These are phyloP conservation scores for Pemphigus obesinymphae DNA, from an alignment of 1,140 invertebrate species.

Conservation along the genomic window DNA sequence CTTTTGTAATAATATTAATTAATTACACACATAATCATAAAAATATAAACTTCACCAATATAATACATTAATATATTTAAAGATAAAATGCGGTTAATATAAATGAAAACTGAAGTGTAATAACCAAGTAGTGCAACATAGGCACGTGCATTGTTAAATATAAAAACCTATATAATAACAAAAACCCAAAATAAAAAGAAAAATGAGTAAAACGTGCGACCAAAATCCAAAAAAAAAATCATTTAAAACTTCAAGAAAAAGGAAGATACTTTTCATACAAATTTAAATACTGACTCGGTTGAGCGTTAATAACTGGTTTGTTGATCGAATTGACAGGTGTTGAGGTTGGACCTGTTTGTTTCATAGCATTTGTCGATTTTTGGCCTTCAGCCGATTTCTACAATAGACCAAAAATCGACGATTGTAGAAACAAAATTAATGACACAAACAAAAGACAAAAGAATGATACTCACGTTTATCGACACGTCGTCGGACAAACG, in stretches of 20 bases:
- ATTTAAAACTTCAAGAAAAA: background rate
- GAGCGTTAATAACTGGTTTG: constrained; percentile 26
- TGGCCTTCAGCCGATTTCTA: constrained; percentile 31
- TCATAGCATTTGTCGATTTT: constrained; percentile 32
- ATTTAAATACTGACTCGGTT: constrained; percentile 31
- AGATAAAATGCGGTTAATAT: background rate
- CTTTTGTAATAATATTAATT: background rate
- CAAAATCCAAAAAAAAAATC: background rate
- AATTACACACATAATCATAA: background rate
- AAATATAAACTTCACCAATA: background rate
- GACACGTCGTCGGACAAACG: constrained; percentile 40
- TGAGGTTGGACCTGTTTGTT: constrained; percentile 27
- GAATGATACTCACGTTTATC: constrained; percentile 36
- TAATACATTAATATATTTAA: background rate
- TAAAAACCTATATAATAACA: background rate
- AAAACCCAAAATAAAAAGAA: background rate
- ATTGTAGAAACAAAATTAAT: constrained; percentile 18
- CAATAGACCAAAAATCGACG: constrained; percentile 30
- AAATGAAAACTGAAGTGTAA: background rate
- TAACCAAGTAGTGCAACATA: background rate
- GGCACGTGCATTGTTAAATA: background rate
- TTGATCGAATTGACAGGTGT: constrained; percentile 28
- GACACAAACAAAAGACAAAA: background rate
- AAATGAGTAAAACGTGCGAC: background rate
- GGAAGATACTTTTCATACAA: background rate